Evolutionary conservation across 1,140 invertebrate species (phyloP).

Genomic region (Papilio polyxenes): DNA sequence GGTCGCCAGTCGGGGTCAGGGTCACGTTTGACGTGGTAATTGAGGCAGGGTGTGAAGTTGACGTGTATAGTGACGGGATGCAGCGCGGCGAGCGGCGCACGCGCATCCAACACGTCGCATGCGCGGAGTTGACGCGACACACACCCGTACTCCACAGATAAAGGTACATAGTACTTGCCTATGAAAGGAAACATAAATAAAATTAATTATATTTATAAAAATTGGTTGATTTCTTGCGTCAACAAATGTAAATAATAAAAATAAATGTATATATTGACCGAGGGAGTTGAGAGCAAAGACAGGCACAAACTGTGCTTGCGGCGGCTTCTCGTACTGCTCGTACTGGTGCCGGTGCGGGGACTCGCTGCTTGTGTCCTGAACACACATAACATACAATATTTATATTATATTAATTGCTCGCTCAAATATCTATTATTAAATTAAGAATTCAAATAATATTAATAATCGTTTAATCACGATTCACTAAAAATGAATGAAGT

Average conservation of each 20-base stretch:
- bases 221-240: too few species aligned
- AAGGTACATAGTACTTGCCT: slow-evolving; percentile 94
- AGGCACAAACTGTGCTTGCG: slow-evolving; percentile 66
- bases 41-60: slow-evolving; percentile 84
- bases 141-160: slow-evolving; percentile 90
- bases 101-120: slow-evolving; percentile 81
- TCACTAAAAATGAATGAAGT: too few species aligned
- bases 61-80: slow-evolving; percentile 96
- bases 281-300: slow-evolving; percentile 73
- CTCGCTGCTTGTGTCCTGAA: slow-evolving; percentile 70
- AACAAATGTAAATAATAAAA: too few species aligned
- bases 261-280: slow-evolving; percentile 48
- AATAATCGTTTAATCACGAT: too few species aligned
- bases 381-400: slow-evolving; percentile 26
- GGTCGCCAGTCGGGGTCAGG: slow-evolving; percentile 64
- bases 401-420: too few species aligned
- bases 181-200: slow-evolving; percentile 76
- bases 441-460: not conserved
- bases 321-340: slow-evolving; percentile 56
- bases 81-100: slow-evolving; percentile 83
- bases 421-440: not conserved
- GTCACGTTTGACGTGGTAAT: slow-evolving; percentile 69
- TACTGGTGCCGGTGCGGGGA: slow-evolving; percentile 70
- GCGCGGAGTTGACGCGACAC: slow-evolving; percentile 86
- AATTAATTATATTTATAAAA: too few species aligned